phyloP scores from a whole-genome alignment of 2,797 vertebrate species.

The Strix occidentalis region DNA sequence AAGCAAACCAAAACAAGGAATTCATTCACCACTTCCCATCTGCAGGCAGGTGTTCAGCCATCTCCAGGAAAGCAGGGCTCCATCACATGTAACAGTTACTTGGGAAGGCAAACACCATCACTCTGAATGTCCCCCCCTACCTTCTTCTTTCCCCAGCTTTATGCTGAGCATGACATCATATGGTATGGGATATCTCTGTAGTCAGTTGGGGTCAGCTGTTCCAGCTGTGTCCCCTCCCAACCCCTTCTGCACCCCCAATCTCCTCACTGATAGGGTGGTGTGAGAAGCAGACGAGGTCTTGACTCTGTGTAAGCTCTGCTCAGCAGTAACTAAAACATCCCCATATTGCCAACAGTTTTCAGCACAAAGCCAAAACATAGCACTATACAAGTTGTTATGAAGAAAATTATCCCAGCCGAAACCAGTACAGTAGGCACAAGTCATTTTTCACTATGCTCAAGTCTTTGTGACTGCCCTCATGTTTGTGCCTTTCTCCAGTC shows the following conservation, averaged over 20 bases:
- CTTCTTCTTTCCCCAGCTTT: neutral
- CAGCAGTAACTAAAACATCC: neutral
- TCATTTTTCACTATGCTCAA: neutral
- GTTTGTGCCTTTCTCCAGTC: neutral
- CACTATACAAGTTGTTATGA: rapidly evolving
- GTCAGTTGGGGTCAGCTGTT: neutral
- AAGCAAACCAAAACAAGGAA: neutral
- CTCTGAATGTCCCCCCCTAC: rapidly evolving
- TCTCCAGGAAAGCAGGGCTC: neutral
- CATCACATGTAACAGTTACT: rapidly evolving
- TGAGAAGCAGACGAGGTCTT: neutral
- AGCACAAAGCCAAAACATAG: neutral
- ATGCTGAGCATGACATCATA: rapidly evolving
- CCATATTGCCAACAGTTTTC: neutral
- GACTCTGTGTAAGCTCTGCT: neutral
- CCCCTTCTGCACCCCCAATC: neutral
- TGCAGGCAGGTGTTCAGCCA: neutral
- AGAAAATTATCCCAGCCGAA: neutral
- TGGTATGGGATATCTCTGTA: neutral
- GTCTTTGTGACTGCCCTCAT: neutral
- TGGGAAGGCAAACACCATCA: neutral
- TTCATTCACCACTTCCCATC: rapidly evolving
- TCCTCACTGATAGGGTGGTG: rapidly evolving
- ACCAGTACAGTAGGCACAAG: neutral
- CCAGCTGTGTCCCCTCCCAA: neutral